phyloP scores from a whole-genome alignment of 2,888 invertebrate species.

The Meiosimyza decipiens region DNA sequence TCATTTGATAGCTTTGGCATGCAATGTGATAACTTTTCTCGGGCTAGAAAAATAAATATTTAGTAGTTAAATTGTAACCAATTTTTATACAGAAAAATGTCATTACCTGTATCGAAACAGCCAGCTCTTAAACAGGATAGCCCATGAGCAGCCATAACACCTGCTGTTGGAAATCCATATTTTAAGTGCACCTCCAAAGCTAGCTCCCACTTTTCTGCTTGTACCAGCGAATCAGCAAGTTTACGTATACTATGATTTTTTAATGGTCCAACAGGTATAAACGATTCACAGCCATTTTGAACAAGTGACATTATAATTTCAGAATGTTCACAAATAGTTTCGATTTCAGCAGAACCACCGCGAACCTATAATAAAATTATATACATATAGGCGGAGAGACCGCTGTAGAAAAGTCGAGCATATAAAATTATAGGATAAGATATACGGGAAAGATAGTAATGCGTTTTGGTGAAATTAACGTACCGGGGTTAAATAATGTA shows the following conservation, averaged over 20 bases:
- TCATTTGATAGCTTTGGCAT: constrained; percentile 60
- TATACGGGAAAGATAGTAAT: too few species aligned
- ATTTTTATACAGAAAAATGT: neutral
- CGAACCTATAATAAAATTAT: constrained; percentile 55
- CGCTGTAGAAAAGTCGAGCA: too few species aligned
- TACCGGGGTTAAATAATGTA: too few species aligned
- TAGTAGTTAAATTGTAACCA: too few species aligned
- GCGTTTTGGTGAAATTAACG: too few species aligned
- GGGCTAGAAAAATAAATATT: constrained; percentile 49
- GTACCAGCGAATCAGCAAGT: constrained; percentile 78
- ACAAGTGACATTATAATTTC: constrained; percentile 72
- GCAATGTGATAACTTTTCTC: constrained; percentile 64
- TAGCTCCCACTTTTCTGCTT: constrained; percentile 85
- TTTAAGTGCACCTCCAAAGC: constrained; percentile 89
- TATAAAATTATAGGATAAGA: too few species aligned
- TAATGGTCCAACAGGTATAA: constrained; percentile 61
- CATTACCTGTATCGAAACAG: constrained; percentile 76
- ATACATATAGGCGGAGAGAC: too few species aligned
- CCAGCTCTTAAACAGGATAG: constrained; percentile 84
- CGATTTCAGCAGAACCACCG: constrained; percentile 69
- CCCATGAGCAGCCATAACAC: constrained; percentile 91
- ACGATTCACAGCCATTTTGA: constrained; percentile 68
- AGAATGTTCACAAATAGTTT: constrained; percentile 73
- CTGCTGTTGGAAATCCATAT: constrained; percentile 79
- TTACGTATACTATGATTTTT: constrained; percentile 74